Conservation (phyloP, 2,888 invertebrate genomes). For the Pachycephus smyrnensis region DNA sequence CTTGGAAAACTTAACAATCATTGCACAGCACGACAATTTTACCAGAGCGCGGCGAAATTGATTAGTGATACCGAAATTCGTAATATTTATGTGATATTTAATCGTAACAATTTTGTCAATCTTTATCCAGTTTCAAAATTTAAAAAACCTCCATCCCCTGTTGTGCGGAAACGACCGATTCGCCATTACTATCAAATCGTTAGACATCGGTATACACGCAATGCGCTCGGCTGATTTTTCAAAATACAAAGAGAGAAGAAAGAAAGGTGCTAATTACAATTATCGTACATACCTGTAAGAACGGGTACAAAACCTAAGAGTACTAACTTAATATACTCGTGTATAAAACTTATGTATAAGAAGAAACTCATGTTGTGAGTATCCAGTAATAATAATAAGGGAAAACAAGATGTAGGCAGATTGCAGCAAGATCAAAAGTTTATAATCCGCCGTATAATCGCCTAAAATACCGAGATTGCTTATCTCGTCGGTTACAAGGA, state of each 20-base stretch:
- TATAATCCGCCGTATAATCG: not conserved
- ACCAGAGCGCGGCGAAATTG: slow-evolving; percentile 1
- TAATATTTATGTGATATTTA: not conserved
- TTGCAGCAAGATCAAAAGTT: not conserved
- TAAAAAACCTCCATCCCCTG: not conserved
- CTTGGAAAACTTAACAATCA: slow-evolving; percentile 35
- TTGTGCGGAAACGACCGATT: not conserved
- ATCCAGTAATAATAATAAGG: not conserved
- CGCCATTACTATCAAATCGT: not conserved
- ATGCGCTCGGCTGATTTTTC: not conserved
- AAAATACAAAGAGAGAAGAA: not conserved
- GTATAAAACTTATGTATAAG: not conserved
- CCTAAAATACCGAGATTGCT: not conserved
- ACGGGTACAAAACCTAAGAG: not conserved
- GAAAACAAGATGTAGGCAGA: not conserved
- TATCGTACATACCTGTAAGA: not conserved
- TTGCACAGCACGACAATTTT: slow-evolving; percentile 34
- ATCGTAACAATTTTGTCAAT: slow-evolving; percentile 5
- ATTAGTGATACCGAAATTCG: not conserved
- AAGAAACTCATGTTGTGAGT: not conserved
- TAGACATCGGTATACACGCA: not conserved
- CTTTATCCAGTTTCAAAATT: slow-evolving; percentile 1
- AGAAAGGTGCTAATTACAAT: not conserved
- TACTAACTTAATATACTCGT: not conserved
- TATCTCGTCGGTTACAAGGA: not conserved